Base-by-base conservation (phyloP, 2,797 vertebrate species). In the Coracias cyanogaster region DNA sequence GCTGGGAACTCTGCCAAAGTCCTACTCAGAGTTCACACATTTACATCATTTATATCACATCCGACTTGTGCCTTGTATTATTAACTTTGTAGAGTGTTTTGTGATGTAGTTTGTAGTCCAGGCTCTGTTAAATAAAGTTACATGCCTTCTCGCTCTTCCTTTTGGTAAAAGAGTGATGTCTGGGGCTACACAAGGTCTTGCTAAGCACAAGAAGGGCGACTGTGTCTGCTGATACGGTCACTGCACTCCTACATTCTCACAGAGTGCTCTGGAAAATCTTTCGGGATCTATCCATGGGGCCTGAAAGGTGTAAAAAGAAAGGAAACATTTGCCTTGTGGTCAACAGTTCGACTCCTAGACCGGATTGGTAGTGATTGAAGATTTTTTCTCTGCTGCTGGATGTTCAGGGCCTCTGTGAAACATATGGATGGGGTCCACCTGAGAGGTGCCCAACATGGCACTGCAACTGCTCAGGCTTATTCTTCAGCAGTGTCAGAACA, bases 1-100 rank as follows among this genome's bases (percentile, higher is more conserved):
- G 78, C 95, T 96, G 94, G 95, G 95, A 96, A 89, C 60, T 65
- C 84, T 67, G 89, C 94, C 94, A 95, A 94, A 93, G 81, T 96
- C 96, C 96, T 96, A 96, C 96, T 95, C 92, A 96, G 90, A 94
- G 89, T 95, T 96, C 92, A 93, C 92, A 96, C 96, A 90, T 96
- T 95, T 96, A 95, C 92, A 95, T 97, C 88, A 94, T 96, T 96
- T 95, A 95, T 95, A 95, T 95, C 81, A 94, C 82, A 96, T 92
- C 95, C 78, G 65, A 95, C 69, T 96, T 96, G 49, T 93, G 89
- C 78, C 72, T 90, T 96, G 91, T 95, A 95, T 96, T 93, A 96
- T 95, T 95, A 96, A 96, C 92, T 95, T 90, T 54, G 55, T 78
- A 89, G 89, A 95, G 88, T 89, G 92, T 94, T 95, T 92, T 95